Conservation (phyloP, 1,140 invertebrate genomes). For the Leptoteleia sp. region DNA sequence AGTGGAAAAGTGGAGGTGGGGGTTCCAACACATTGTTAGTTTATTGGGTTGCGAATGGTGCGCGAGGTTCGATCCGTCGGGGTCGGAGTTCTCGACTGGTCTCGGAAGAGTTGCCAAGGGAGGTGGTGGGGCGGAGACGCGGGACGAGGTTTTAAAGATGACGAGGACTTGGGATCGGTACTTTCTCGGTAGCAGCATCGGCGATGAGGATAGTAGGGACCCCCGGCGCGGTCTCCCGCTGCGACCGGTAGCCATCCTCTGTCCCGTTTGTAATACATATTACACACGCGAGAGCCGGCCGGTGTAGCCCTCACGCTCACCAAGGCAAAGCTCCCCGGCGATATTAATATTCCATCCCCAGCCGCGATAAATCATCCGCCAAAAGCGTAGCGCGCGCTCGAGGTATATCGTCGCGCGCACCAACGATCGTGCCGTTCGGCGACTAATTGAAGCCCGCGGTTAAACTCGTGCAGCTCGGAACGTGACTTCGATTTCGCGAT, state of each 20-base stretch:
- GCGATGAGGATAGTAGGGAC: constrained; percentile 73
- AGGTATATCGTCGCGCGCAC: constrained; percentile 23
- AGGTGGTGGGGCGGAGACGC: neutral
- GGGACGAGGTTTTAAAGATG: constrained; percentile 52
- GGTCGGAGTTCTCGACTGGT: constrained; percentile 29
- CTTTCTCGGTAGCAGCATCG: constrained; percentile 75
- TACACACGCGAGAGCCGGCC: constrained; percentile 49
- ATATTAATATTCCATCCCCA: constrained; percentile 74
- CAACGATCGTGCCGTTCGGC: constrained; percentile 22
- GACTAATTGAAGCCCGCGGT: constrained; percentile 65
- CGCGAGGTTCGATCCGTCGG: constrained; percentile 34
- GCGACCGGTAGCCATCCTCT: constrained; percentile 81
- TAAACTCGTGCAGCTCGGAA: constrained; percentile 31
- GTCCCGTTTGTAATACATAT: constrained; percentile 79
- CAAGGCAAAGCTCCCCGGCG: constrained; percentile 48
- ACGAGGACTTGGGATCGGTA: constrained; percentile 65
- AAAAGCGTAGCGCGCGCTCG: constrained; percentile 3
- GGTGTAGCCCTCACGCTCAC: constrained; percentile 33
- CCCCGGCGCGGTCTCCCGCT: constrained; percentile 80
- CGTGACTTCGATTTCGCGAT: constrained; percentile 52
- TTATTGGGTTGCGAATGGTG: constrained; percentile 48
- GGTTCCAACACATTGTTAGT: constrained; percentile 55
- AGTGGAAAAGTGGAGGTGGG: no score
- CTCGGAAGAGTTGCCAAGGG: neutral
- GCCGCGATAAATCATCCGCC: constrained; percentile 52